Evolutionary conservation across 2,797 vertebrate genomes (phyloP), one percentile per base, ranked within the genome.

Genomic region (Babyrousa celebensis): DNA sequence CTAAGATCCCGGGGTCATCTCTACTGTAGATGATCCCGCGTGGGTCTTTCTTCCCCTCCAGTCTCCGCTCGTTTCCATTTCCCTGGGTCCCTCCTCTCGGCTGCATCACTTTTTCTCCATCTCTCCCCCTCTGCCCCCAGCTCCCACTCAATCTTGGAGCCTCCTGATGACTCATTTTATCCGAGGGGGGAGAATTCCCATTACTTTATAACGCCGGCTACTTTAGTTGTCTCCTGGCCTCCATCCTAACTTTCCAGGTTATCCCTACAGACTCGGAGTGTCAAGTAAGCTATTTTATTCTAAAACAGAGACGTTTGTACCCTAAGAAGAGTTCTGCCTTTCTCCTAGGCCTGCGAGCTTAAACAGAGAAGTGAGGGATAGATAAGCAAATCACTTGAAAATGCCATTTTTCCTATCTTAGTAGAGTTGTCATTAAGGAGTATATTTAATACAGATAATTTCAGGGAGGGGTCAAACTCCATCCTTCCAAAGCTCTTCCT

Each of bases 401-500:
- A 75, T 74, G 63, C 27, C 20, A 3, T 93, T 96, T 91, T 85
- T 14, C 25, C 29, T n/a, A 70, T 72, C 58, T 54, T 23, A 32
- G 7, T 52, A 86, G 23, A 79, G 23, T 62, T 95, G 29, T 60
- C 58, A 82, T 75, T 91, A 54, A 78, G 17, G 12, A 36, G 21
- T 79, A 40, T 77, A 40, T 56, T 70, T 92, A 79, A 90, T 48
- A 82, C 17, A 70, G 27, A 78, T 78, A 17, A 82, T 88, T 90
- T 54, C 17, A 85, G 20, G 54, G 1, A 96, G 56, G 25, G 29
- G 29, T 2, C 14, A 82, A 77, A 74, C 8, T n/a, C 65, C n/a
- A 27, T 85, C 93, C 84, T 94, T 88, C 32, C 74, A 32, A 94
- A 89, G n/a, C 67, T 89, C 40, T 78, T 83, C 48, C 72, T 89